phyloP scores from a whole-genome alignment of 1,140 invertebrate genomes.

The Lordiphosa clarofinis region DNA sequence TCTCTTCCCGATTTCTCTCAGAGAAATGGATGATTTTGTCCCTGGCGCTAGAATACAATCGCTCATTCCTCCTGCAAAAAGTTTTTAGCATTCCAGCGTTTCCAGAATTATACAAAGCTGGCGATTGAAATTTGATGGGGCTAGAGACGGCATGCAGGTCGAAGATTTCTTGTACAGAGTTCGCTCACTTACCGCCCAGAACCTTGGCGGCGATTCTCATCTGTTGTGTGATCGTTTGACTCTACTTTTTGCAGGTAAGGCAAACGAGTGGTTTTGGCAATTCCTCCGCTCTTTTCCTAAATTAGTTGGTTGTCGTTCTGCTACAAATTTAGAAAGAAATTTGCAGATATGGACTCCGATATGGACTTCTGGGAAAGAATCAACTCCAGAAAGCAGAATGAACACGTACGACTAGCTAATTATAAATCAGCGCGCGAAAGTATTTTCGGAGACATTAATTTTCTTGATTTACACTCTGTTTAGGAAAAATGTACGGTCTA shows the following conservation, averaged over 20 bases:
- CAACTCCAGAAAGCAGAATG: not conserved
- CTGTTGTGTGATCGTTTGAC: too few species aligned
- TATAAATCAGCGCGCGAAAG: too few species aligned
- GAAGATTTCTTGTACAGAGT: not conserved
- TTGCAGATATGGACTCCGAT: not conserved
- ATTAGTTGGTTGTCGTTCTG: too few species aligned
- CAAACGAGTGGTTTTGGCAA: too few species aligned
- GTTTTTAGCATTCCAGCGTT: too few species aligned
- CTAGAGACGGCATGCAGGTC: not conserved
- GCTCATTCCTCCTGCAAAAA: not conserved
- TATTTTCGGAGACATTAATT: too few species aligned
- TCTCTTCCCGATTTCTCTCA: too few species aligned
- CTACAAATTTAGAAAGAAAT: not conserved
- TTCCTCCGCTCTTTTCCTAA: too few species aligned
- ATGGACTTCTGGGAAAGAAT: not conserved
- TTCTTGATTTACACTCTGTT: not conserved
- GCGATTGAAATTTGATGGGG: not conserved
- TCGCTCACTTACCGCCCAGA: not conserved
- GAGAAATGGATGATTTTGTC: too few species aligned
- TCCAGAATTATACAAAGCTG: constrained; percentile 1
- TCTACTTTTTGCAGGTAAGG: too few species aligned
- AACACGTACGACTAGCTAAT: not conserved
- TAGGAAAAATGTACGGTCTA: constrained; percentile 1
- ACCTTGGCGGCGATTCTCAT: not conserved
- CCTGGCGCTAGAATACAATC: too few species aligned